Conservation (phyloP, 2,797 vertebrate genomes). For the Sylvia borin region DNA sequence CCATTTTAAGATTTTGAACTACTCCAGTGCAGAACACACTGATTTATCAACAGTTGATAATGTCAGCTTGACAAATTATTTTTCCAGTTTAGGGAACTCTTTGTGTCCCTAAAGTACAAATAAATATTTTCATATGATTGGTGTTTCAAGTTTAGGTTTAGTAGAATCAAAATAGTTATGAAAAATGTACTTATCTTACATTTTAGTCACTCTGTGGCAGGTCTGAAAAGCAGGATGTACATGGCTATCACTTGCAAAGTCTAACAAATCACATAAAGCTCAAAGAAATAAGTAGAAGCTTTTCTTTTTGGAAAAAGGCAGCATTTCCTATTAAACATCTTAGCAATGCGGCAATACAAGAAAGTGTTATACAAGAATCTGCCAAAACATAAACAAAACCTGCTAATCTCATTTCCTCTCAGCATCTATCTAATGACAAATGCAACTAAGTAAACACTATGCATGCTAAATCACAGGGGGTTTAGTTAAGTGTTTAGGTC, state of each 20-base stretch:
- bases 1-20: constrained; percentile 9
- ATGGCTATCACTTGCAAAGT: neutral
- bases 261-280: neutral
- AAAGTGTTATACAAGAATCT: neutral
- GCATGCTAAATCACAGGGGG: neutral
- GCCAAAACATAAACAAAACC: constrained; percentile 25
- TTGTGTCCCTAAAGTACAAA: neutral
- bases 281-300: neutral
- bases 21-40: neutral
- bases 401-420: constrained; percentile 1
- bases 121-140: neutral
- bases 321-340: neutral
- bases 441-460: neutral
- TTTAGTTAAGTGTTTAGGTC: constrained; percentile 2
- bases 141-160: neutral
- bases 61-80: neutral
- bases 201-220: neutral
- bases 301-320: neutral
- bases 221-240: neutral
- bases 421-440: constrained; percentile 18
- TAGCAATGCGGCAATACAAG: neutral
- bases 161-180: neutral
- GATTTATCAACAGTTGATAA: neutral
- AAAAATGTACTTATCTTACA: neutral
- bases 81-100: neutral